Evolutionary conservation across 2,113 vertebrate genomes (phyloP).

Genomic region (Dermatemys mawii): DNA sequence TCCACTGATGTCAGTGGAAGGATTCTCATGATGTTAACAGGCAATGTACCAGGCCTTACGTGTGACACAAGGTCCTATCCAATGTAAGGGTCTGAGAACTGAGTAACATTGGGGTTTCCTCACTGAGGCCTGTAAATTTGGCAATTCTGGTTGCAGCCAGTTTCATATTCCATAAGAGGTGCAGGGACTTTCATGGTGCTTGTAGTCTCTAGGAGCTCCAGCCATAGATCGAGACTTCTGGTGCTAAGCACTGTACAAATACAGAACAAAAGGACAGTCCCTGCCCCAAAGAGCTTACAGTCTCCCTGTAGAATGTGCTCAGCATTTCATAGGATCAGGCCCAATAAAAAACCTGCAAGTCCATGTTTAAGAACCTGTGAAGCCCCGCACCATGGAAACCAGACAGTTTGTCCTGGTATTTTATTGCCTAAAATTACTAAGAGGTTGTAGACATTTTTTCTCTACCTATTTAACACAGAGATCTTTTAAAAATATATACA

Average conservation of each 20-base stretch:
- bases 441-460: background rate
- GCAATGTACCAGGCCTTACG: background rate
- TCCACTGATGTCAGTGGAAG: background rate
- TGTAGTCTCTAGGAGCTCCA: background rate
- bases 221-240: constrained; percentile 27
- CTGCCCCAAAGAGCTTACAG: constrained; percentile 33
- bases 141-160: background rate
- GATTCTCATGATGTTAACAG: background rate
- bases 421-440: constrained; percentile 22
- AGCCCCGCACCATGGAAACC: background rate
- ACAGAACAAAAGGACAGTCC: background rate
- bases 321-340: background rate
- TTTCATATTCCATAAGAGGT: constrained; percentile 42
- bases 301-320: constrained; percentile 10
- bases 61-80: rapidly evolving
- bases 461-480: background rate
- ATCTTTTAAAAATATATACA: background rate
- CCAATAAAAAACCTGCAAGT: constrained; percentile 13
- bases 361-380: background rate
- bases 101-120: background rate
- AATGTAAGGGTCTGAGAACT: background rate
- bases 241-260: constrained; percentile 22
- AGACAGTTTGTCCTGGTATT: background rate
- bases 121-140: background rate
- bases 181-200: constrained; percentile 49